Base-by-base conservation (phyloP, 2,113 vertebrate genomes). In the Caranx melampygus region DNA sequence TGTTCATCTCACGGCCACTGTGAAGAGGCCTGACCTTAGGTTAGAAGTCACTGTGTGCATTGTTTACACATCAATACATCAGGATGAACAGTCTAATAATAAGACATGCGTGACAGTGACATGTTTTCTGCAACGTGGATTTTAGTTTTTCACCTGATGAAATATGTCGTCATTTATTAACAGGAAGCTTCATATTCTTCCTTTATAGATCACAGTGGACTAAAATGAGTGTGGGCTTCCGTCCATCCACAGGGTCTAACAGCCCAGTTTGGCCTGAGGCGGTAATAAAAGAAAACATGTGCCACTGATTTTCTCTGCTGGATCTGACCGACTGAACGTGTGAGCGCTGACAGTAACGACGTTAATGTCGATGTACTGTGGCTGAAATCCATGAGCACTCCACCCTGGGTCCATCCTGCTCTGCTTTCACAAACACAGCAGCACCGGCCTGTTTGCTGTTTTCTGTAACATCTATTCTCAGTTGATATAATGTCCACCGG, bases 241-340 rank as follows among this genome's bases (percentile, higher is more conserved):
- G 58, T 55, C 44, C 33, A 55, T 40, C 34, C 31, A 31, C 6
- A 9, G 13, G 47, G 10, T 75, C 20, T 42, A 10, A 35, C 42
- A 66, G 45, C 44, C 44, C 69, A 42, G 9, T 45, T 75, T 31
- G 44, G 21, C 82, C 80, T 3, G 21, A 82, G 74, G 88, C 75
- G 5, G 51, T 33, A 4, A 69, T 79, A 64, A 65, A 66, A 37
- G 45, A 68, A 58, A 68, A 55, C 58, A 83, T 14, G 65, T 62
- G 79, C 31, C 55, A 40, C 21, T 49, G 68, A 89, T 83, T 69
- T 49, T 78, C 52, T 68, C 61, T 42, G 37, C 61, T 69, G 70
- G 59, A 45, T 51, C 51, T 4, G 76, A 84, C 71, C 10, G 12
- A 10, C 79, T n/a, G 40, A 85, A 21, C 75, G 59, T 58, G 71